These are phyloP conservation scores for Diarsia brunnea DNA, from an alignment of 2,888 invertebrate genomes.

Conservation along the genomic window DNA sequence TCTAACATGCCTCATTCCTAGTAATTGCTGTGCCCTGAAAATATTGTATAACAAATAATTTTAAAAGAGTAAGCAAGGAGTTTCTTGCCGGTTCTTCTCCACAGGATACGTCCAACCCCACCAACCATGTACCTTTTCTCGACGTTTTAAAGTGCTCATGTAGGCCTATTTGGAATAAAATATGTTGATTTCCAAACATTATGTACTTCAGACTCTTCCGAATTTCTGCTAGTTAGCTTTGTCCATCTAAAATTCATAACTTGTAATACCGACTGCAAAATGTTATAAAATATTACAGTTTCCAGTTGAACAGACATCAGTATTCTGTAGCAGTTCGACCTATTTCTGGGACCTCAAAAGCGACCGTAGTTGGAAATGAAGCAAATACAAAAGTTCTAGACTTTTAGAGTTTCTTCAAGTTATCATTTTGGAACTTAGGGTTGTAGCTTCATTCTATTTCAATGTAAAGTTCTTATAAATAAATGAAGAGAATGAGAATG, in stretches of 20 bases:
- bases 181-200: too few species aligned
- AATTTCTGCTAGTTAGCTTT: constrained; percentile 4
- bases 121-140: too few species aligned
- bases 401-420: constrained; percentile 40
- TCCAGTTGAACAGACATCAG: constrained; percentile 46
- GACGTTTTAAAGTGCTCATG: too few species aligned
- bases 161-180: too few species aligned
- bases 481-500: too few species aligned
- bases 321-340: constrained; percentile 59
- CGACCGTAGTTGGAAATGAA: constrained; percentile 37
- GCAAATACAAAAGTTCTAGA: constrained; percentile 42
- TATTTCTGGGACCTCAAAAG: constrained; percentile 56
- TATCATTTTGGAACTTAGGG: constrained; percentile 25
- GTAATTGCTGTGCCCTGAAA: too few species aligned
- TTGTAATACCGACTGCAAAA: constrained; percentile 31
- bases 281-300: constrained; percentile 34
- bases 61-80: too few species aligned
- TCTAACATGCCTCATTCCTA: too few species aligned
- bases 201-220: not conserved
- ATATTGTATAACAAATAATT: too few species aligned
- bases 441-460: constrained; percentile 14
- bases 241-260: constrained; percentile 39
- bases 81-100: too few species aligned
- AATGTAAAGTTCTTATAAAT: constrained; percentile 3
- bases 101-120: too few species aligned